phyloP scores from a whole-genome alignment of 2,888 invertebrate genomes.

The Drosophila paranaensis region DNA sequence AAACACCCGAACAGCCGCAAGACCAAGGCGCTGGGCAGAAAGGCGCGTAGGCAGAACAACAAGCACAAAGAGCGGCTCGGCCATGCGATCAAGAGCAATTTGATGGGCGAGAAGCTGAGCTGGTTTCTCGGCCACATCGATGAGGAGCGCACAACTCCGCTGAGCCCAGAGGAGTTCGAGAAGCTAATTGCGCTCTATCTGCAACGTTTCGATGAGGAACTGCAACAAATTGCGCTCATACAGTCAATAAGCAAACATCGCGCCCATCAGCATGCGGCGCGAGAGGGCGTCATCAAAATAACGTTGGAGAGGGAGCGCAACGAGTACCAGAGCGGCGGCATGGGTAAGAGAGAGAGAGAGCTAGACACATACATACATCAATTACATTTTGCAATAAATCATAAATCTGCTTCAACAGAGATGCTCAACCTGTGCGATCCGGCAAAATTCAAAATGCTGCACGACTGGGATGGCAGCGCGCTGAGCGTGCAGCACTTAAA shows the following conservation, averaged over 20 bases:
- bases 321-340: slow-evolving; percentile 91
- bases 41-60: slow-evolving; percentile 87
- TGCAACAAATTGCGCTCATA: slow-evolving; percentile 91
- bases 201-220: slow-evolving; percentile 90
- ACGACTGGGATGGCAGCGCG: slow-evolving; percentile 84
- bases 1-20: slow-evolving; percentile 95
- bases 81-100: slow-evolving; percentile 89
- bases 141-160: slow-evolving; percentile 84
- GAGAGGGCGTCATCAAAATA: slow-evolving; percentile 92
- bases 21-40: slow-evolving; percentile 90
- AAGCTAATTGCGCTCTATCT: slow-evolving; percentile 86
- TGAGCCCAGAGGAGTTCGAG: slow-evolving; percentile 87
- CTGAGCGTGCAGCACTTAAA: slow-evolving; percentile 84
- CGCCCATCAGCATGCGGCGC: slow-evolving; percentile 91
- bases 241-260: slow-evolving; percentile 89
- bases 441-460: slow-evolving; percentile 76
- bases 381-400: not conserved
- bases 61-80: slow-evolving; percentile 85
- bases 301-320: slow-evolving; percentile 90
- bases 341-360: slow-evolving; percentile 86
- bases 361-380: not conserved
- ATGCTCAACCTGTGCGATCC: slow-evolving; percentile 82
- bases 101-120: slow-evolving; percentile 90
- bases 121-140: slow-evolving; percentile 91
- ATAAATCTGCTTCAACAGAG: slow-evolving; percentile 56